A percentile compares a stretch with the other conserved stretches of the same genome.
Conservation (phyloP, 2,113 vertebrate genomes). For the Rhipidura dahli region DNA sequence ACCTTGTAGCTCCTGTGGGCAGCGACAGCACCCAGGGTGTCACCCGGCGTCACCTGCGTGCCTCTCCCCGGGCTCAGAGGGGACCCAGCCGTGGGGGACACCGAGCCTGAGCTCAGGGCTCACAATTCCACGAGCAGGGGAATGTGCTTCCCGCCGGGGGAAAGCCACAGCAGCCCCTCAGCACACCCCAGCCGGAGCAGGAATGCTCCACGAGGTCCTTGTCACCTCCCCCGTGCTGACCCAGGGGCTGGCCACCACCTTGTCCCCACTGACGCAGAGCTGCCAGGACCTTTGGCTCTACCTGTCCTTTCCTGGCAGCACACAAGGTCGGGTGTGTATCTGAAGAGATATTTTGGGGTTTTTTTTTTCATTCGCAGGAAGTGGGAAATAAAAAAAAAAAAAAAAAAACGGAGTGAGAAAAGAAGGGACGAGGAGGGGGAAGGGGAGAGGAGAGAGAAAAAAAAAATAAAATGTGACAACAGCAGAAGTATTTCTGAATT, state of each 20-base stretch:
- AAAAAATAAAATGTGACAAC: constrained; percentile 12
- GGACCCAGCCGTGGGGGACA: fast-evolving
- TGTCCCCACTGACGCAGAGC: not conserved
- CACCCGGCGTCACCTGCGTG: fast-evolving
- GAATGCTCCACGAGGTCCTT: not conserved
- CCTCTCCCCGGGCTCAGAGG: fast-evolving
- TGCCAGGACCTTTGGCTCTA: not conserved
- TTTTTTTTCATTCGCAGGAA: not conserved
- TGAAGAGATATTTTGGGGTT: not conserved
- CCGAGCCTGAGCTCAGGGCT: not conserved
- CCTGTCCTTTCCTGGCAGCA: not conserved
- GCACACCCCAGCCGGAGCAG: not conserved
- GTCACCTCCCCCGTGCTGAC: not conserved
- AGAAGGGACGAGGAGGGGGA: not conserved
- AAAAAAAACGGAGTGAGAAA: not conserved
- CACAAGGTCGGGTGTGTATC: not conserved
- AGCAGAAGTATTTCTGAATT: constrained; percentile 65
- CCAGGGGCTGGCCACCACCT: not conserved
- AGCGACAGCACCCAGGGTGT: not conserved
- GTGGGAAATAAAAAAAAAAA: not conserved
- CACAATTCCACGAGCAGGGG: not conserved
- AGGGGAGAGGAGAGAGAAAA: not conserved
- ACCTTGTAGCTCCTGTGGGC: constrained; percentile 93
- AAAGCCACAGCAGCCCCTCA: not conserved
- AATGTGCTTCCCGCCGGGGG: fast-evolving